Evolutionary conservation across 2,113 vertebrate genomes (phyloP), one percentile per base, ranked within the genome.

Genomic region (Oncorhynchus mykiss): DNA sequence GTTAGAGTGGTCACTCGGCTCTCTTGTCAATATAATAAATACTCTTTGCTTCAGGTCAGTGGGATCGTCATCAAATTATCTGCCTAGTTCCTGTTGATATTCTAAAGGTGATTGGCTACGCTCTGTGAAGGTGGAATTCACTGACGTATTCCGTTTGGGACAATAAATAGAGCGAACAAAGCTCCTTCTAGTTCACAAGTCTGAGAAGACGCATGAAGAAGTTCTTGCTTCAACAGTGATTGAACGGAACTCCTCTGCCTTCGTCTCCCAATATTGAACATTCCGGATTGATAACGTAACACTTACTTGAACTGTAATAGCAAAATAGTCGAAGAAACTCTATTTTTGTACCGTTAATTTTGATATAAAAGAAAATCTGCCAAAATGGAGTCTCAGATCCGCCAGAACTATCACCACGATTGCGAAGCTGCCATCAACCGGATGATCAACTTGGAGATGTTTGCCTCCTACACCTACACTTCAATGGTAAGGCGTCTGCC

Each of bases 221-320:
- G 90, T 92, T 93, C 87, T 92, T 93, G 92, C 90, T 94, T 96
- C 95, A 95, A 95, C 94, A 96, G 95, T 96, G 95, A 71, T 96
- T 96, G 95, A 91, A 95, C 94, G 93, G 95, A 94, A 84, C 91
- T 18, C 49, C 81, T 85, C 86, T 82, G 67, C 31, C 5, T 34
- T 34, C 31, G 31, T 34, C 31, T 0, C 5, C 0, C 31, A 34
- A 0, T 6, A 6, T 34, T 1, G 31, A 34, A 34, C 5, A 34
- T 6, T 34, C 6, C 5, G 12, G 1, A 2, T 51, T n/a, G 0
- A 12, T 9, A 8, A 1, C 22, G 65, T 22, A 25, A 59, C 62
- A 59, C 22, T 70, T 24, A 80, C 39, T 72, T 82, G 8, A 83
- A 79, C 67, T 70, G 77, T 77, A 67, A 80, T 8, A 34, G 64